A percentile compares a stretch with the other conserved stretches of the same genome.
These are phyloP conservation scores for Odocoileus hemionus DNA, from an alignment of 2,113 vertebrate genomes.

Conservation along the genomic window DNA sequence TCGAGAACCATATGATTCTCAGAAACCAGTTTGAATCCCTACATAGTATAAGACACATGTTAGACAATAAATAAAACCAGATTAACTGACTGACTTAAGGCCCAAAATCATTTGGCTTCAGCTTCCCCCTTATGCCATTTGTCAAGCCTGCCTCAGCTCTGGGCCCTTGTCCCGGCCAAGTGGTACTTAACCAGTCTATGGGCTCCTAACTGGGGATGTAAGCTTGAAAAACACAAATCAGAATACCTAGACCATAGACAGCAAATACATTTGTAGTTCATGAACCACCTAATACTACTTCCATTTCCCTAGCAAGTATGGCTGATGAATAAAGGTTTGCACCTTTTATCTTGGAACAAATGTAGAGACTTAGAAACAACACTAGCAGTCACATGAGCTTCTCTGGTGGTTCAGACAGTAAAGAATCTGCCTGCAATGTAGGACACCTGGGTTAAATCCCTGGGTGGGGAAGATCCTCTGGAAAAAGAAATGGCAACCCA, in stretches of 20 bases:
- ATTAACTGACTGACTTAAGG: not conserved
- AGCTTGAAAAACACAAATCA: not conserved
- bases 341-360: not conserved
- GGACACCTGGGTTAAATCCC: not conserved
- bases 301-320: not conserved
- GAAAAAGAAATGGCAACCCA: not conserved
- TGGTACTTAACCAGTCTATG: not conserved
- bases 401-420: not conserved
- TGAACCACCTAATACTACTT: not conserved
- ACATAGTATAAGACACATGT: not conserved
- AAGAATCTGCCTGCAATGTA: not conserved
- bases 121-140: not conserved
- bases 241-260: not conserved
- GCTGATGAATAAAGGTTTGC: not conserved
- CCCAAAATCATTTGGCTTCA: not conserved
- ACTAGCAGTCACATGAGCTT: not conserved
- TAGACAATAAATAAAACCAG: slow-evolving; percentile 28
- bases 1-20: not conserved
- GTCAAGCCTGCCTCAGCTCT: not conserved
- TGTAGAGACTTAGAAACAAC: not conserved
- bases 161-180: not conserved
- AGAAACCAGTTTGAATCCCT: not conserved
- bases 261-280: not conserved
- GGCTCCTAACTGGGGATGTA: not conserved
- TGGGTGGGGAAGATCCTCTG: not conserved